Evolutionary conservation across 2,113 vertebrate genomes (phyloP).

Genomic region (Tricholaema leucomelas): DNA sequence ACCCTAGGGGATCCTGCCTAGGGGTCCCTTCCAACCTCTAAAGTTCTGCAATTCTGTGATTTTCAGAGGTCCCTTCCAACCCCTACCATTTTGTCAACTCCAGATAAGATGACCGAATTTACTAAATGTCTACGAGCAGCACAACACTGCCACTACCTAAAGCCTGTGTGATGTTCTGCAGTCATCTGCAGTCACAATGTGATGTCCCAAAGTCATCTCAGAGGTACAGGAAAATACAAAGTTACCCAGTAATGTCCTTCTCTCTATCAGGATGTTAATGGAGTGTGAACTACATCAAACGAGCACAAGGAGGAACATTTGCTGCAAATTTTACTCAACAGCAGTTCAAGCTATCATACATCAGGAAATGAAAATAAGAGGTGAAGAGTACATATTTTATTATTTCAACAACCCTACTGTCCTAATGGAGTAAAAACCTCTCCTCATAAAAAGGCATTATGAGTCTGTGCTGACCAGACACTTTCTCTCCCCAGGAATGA

Average conservation of each 20-base stretch:
- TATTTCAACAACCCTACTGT: slow-evolving; percentile 48
- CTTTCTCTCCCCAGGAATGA: background rate
- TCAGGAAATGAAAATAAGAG: slow-evolving; percentile 65
- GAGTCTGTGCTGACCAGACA: slow-evolving; percentile 24
- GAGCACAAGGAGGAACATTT: slow-evolving; percentile 59
- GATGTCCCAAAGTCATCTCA: slow-evolving; percentile 48
- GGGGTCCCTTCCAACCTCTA: too few species aligned
- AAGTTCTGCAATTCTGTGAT: too few species aligned
- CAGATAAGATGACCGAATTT: background rate
- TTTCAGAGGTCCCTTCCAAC: too few species aligned
- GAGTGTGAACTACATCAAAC: slow-evolving; percentile 63
- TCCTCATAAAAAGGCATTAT: slow-evolving; percentile 6
- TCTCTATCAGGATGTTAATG: slow-evolving; percentile 58
- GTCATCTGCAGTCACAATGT: background rate
- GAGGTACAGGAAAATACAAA: slow-evolving; percentile 38
- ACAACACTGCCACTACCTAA: background rate
- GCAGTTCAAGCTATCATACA: slow-evolving; percentile 53
- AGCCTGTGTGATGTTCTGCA: background rate
- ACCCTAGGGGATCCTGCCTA: too few species aligned
- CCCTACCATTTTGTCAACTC: too few species aligned
- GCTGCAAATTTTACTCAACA: slow-evolving; percentile 66
- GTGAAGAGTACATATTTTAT: slow-evolving; percentile 59
- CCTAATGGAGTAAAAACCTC: slow-evolving; percentile 53
- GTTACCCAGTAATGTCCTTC: slow-evolving; percentile 21
- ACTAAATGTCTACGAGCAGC: background rate